phyloP scores from a whole-genome alignment of 2,888 invertebrate genomes.

The Thyatira batis region DNA sequence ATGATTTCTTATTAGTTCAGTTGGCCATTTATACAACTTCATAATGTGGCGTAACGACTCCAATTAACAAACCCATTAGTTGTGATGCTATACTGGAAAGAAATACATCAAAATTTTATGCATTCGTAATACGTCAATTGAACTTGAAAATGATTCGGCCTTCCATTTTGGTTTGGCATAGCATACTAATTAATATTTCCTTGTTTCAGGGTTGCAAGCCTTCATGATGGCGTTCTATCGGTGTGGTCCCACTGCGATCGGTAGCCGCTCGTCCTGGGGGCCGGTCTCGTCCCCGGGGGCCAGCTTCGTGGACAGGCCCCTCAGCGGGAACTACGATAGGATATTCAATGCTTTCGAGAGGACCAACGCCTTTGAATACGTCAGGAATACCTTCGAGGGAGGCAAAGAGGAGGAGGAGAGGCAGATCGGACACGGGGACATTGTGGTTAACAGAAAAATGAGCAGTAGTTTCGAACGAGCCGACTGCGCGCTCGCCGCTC shows the following conservation, averaged over 20 bases:
- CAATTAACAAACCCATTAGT: constrained; percentile 32
- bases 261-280: constrained; percentile 83
- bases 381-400: constrained; percentile 48
- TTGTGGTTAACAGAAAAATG: constrained; percentile 73
- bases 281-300: constrained; percentile 77
- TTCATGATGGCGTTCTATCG: constrained; percentile 72
- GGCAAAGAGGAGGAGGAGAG: constrained; percentile 51
- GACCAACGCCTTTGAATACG: constrained; percentile 77
- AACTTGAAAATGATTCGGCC: neutral
- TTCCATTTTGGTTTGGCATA: neutral
- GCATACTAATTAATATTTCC: neutral
- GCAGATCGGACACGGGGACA: constrained; percentile 64
- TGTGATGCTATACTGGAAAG: constrained; percentile 35
- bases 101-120: constrained; percentile 15
- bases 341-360: constrained; percentile 78
- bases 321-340: constrained; percentile 76
- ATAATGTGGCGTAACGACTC: constrained; percentile 22
- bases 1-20: constrained; percentile 1
- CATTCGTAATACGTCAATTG: neutral
- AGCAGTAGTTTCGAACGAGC: constrained; percentile 76
- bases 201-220: constrained; percentile 44
- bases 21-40: constrained; percentile 13
- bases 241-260: constrained; percentile 73
- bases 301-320: constrained; percentile 66
- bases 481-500: constrained; percentile 77